Conservation (phyloP, 1,140 invertebrate genomes). For the Epicauta chinensis region DNA sequence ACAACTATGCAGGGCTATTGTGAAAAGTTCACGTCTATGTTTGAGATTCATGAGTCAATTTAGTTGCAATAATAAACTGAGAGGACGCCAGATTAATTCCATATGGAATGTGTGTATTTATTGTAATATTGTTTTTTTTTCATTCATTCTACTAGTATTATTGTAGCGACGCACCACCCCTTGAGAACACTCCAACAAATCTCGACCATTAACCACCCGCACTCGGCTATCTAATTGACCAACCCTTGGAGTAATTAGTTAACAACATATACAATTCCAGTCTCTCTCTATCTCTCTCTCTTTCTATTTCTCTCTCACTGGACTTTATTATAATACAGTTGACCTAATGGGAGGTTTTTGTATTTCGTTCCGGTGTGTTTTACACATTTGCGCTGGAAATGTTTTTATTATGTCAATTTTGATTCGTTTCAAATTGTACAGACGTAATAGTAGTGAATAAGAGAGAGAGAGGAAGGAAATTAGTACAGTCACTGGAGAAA, state of each 20-base stretch:
- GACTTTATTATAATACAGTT: too few relatives aligned
- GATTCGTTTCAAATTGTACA: too few relatives aligned
- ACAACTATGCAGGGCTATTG: slow-evolving; percentile 9
- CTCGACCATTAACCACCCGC: slow-evolving; percentile 20
- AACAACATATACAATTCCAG: too few relatives aligned
- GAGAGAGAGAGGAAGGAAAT: too few relatives aligned
- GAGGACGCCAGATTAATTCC: slow-evolving; percentile 31
- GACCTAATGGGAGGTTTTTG: too few relatives aligned
- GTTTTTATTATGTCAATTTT: too few relatives aligned
- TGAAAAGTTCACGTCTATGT: slow-evolving; percentile 28
- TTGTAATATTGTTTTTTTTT: too few relatives aligned
- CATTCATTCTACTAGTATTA: not conserved
- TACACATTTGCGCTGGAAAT: too few relatives aligned
- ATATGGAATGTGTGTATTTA: slow-evolving; percentile 20
- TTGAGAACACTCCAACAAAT: slow-evolving; percentile 24
- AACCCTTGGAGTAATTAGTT: slow-evolving; percentile 26
- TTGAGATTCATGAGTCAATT: slow-evolving; percentile 39
- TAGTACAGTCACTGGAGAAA: too few relatives aligned
- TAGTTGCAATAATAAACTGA: slow-evolving; percentile 36
- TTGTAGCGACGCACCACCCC: not conserved
- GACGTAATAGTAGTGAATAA: too few relatives aligned
- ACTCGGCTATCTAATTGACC: slow-evolving; percentile 23
- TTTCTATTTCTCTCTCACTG: too few relatives aligned
- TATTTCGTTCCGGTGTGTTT: slow-evolving; percentile 1
- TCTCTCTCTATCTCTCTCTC: too few relatives aligned